phyloP scores from a whole-genome alignment of 2,888 invertebrate genomes.

The Oscheius myriophilus region DNA sequence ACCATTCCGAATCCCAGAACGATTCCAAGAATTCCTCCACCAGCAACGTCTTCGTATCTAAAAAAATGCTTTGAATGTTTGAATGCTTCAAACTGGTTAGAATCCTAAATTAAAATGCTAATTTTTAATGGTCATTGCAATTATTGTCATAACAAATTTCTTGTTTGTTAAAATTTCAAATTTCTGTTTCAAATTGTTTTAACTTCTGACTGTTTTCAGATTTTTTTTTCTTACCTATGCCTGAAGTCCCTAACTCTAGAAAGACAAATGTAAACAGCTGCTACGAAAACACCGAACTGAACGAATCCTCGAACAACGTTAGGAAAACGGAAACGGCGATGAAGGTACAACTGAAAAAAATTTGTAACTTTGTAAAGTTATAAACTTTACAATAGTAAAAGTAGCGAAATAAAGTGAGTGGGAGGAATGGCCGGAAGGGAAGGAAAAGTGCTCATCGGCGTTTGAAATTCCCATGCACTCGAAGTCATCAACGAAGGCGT shows the following conservation, averaged over 20 bases:
- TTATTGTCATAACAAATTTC: no score
- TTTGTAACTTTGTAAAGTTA: not conserved
- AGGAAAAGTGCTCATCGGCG: conserved; percentile 56
- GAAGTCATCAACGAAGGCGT: conserved; percentile 54
- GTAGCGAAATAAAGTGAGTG: conserved; percentile 53
- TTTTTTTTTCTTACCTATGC: conserved; percentile 39
- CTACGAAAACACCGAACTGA: conserved; percentile 52
- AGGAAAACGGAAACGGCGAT: conserved; percentile 51
- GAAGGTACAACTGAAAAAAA: conserved; percentile 48
- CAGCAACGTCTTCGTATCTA: conserved; percentile 52
- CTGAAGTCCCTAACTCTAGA: conserved; percentile 61
- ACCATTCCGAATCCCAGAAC: conserved; percentile 48
- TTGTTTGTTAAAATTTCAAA: not conserved
- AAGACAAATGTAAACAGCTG: conserved; percentile 56
- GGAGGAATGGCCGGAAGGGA: conserved; percentile 59
- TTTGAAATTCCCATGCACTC: conserved; percentile 43
- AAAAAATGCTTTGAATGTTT: conserved; percentile 4
- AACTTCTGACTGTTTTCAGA: not conserved
- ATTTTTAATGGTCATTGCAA: no score
- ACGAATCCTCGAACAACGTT: conserved; percentile 39
- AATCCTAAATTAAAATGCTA: no score
- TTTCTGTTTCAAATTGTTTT: not conserved
- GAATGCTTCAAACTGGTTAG: no score
- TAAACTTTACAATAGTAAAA: conserved; percentile 51
- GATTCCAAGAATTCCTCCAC: conserved; percentile 57